A percentile compares a stretch with the other conserved stretches of the same genome.
Evolutionary conservation across 2,113 vertebrate genomes (phyloP).

Genomic region (Verasper variegatus): DNA sequence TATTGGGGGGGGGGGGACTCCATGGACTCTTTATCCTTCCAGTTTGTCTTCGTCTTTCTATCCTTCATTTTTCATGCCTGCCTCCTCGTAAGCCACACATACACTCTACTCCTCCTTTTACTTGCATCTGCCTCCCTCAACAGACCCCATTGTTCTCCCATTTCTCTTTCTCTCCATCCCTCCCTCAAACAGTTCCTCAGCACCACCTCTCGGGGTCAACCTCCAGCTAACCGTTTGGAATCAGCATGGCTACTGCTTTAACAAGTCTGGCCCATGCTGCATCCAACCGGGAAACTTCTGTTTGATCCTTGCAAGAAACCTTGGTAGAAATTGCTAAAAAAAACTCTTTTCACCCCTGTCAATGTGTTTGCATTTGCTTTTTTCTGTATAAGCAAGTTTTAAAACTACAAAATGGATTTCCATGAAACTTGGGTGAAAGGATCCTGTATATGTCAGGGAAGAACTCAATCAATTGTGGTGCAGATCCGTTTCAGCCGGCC

Average conservation of each 20-base stretch:
- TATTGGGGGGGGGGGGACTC: neutral
- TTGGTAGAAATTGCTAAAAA: too few species aligned
- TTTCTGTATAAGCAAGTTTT: neutral
- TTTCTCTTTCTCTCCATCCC: neutral
- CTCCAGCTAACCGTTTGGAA: constrained; percentile 10
- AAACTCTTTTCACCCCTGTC: too few species aligned
- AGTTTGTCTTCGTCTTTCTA: constrained; percentile 23
- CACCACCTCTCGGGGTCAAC: constrained; percentile 17
- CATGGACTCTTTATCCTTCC: constrained; percentile 40
- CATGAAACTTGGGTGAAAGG: too few species aligned
- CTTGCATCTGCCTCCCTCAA: constrained; percentile 3
- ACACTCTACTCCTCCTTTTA: neutral
- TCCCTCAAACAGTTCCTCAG: constrained; percentile 11
- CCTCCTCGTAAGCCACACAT: neutral
- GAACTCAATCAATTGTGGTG: too few species aligned
- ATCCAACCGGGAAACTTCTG: constrained; percentile 22
- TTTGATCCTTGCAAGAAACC: constrained; percentile 48
- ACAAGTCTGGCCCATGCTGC: neutral
- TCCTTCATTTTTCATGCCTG: too few species aligned
- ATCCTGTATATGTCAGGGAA: too few species aligned
- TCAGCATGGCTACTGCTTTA: constrained; percentile 10
- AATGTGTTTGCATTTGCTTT: too few species aligned
- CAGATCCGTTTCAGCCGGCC: too few species aligned
- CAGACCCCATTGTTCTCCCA: neutral
- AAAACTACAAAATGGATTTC: too few species aligned